Evolutionary conservation across 2,113 vertebrate genomes (phyloP), one percentile per base, ranked within the genome.

Genomic region (Microcebus griseorufus): DNA sequence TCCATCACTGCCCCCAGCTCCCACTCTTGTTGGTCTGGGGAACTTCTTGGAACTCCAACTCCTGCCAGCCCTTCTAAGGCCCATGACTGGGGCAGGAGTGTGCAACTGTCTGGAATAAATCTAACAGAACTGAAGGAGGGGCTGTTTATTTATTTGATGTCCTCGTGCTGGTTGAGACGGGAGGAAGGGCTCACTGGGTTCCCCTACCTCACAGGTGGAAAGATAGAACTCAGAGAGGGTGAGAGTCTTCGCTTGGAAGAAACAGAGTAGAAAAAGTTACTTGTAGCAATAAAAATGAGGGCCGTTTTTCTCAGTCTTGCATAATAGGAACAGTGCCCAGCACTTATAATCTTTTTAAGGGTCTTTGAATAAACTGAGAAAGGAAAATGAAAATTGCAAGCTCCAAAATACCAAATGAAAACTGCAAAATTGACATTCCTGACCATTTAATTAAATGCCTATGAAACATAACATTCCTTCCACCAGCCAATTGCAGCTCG

Each of bases 81-180:
- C 48, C 22, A 1, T 5, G 29, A 25, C 20, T 13, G 12, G 34
- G 34, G 2, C 4, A 25, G 25, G 39, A 23, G 12, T 42, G 13
- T 23, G 29, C 27, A 60, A 20, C 11, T 39, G 8, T 75, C 27
- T 93, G 70, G 39, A 97, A 97, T 32, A 3, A 97, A 97, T 32
- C 1, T 9, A 27, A 70, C 70, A 5, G 3, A 51, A 60, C n/a
- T 32, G 29, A 60, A 87, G n/a, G n/a, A 87, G 51, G 45, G 48
- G 16, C 14, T 37, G 1, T 65, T 62, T 83, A 53, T 88, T 73
- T 96, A 4, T 75, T 37, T 75, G 37, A 64, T 70, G 70, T 23
- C 32, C 32, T 4, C 3, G 0, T 6, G 65, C 45, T 39, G 2
- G 60, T 12, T 25, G 70, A 80, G 34, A 27, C 48, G 5, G 34